Base-by-base conservation (phyloP, 2,797 vertebrate genomes). In the Ptychadena robeensis region DNA sequence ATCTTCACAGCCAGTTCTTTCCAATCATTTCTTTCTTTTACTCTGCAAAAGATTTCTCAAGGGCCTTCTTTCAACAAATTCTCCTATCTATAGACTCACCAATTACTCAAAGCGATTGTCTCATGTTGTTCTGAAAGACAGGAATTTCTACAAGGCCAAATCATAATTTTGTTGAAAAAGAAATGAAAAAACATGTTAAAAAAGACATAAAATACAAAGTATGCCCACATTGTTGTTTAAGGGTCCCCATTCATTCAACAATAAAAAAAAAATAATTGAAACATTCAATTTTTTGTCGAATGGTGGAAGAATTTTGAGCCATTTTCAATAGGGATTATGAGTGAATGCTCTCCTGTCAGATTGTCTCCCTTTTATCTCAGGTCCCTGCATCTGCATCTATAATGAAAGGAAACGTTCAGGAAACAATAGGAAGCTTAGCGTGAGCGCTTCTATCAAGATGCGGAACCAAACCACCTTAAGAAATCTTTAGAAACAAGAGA, bases 361-460 rank as follows among this genome's bases (percentile, higher is more conserved):
- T 85, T 57, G 66, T 34, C 53, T 74, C 37, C 44, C 53, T 76
- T 85, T 81, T 70, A 84, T 84, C 72, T 37, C 72, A 85, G 72
- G 38, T 71, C 38, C 59, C 81, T 71, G 72, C 66, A 76, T 84
- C 70, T 84, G 77, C 63, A 74, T 80, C 57, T n/a, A 14, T 76
- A 75, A 66, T 80, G 66, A 85, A 80, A 63, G 38, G 75, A 32
- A 68, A 66, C 63, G 44, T 70, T 53, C 63, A 61, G 14, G 48
- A 71, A 83, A 80, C 57, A 76, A 82, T 57, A 44, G 72, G 75
- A 86, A 70, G 79, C 75, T 70, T 74, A 74, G 65, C 18, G 27
- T 76, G 65, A 68, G 32, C 25, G 71, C 63, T 64, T 79, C 76
- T 38, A 76, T 80, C 69, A 82, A 61, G 57, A 75, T 5, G 14